Conservation (phyloP, 2,888 invertebrate genomes). For the Eristalinus sepulchralis region DNA sequence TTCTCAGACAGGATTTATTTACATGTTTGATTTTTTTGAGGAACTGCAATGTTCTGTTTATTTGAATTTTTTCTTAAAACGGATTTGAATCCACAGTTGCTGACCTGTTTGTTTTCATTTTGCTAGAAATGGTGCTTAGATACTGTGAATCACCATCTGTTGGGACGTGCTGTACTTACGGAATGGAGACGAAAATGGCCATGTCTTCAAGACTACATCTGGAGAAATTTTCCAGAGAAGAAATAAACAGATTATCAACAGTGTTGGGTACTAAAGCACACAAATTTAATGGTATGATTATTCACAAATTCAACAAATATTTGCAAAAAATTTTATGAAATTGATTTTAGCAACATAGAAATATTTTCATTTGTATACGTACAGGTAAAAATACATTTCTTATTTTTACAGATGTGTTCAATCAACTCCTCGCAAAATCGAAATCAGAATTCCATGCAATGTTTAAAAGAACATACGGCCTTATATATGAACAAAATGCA, state of each 20-base stretch:
- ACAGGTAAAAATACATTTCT: no score
- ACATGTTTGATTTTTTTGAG: background rate
- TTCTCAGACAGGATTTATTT: conserved; percentile 1
- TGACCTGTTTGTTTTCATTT: conserved; percentile 19
- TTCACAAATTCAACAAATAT: conserved; percentile 15
- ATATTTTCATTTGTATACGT: no score
- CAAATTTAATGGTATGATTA: conserved; percentile 89
- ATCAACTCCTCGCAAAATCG: conserved; percentile 90
- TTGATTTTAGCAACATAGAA: no score
- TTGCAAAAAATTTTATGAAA: no score
- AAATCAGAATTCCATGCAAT: conserved; percentile 95
- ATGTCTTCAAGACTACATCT: conserved; percentile 87
- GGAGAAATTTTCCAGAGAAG: conserved; percentile 88
- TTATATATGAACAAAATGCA: conserved; percentile 96
- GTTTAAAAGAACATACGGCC: conserved; percentile 97
- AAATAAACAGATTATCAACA: conserved; percentile 88
- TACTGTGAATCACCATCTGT: conserved; percentile 81
- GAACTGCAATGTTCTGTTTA: background rate
- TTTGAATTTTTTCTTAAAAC: background rate
- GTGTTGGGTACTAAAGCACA: conserved; percentile 89
- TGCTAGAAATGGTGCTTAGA: conserved; percentile 79
- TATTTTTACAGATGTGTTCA: conserved; percentile 91
- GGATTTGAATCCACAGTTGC: background rate
- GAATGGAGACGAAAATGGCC: conserved; percentile 86
- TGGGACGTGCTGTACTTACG: conserved; percentile 83